Conservation (phyloP, 2,888 invertebrate species). For the Synergus itoensis region DNA sequence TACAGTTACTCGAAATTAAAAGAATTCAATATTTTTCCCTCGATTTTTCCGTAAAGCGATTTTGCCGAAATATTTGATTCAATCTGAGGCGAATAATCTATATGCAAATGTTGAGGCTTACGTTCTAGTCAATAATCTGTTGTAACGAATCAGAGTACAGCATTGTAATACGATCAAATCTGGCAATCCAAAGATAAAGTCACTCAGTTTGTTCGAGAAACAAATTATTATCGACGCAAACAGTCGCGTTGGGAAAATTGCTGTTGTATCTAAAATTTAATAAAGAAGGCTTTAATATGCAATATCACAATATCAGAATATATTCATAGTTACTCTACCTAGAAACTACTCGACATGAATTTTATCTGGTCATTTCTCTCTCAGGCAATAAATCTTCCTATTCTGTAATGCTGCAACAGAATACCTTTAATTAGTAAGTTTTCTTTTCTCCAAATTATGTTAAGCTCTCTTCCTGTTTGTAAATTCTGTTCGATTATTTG, state of each 20-base stretch:
- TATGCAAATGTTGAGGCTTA: background rate
- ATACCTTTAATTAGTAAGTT: background rate
- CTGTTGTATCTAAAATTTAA: background rate
- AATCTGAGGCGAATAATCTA: background rate
- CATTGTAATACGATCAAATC: background rate
- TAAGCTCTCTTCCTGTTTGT: background rate
- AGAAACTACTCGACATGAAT: too few species aligned
- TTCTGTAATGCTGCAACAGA: background rate
- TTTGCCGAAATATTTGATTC: background rate
- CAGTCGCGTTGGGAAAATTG: background rate
- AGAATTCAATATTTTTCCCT: too few species aligned
- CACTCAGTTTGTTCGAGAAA: background rate
- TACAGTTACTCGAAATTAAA: background rate
- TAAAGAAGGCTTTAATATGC: background rate
- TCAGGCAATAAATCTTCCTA: background rate
- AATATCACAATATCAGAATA: background rate
- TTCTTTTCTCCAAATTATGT: background rate
- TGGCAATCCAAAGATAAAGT: background rate
- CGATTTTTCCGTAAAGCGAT: too few species aligned
- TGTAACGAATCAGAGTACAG: background rate
- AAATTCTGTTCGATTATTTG: too few species aligned
- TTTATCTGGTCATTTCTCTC: background rate
- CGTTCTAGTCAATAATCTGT: background rate
- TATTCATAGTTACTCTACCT: too few species aligned
- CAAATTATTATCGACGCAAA: background rate